Evolutionary conservation across 2,797 vertebrate species (phyloP), one percentile per base, ranked within the genome.

Genomic region (Sphenodon punctatus): DNA sequence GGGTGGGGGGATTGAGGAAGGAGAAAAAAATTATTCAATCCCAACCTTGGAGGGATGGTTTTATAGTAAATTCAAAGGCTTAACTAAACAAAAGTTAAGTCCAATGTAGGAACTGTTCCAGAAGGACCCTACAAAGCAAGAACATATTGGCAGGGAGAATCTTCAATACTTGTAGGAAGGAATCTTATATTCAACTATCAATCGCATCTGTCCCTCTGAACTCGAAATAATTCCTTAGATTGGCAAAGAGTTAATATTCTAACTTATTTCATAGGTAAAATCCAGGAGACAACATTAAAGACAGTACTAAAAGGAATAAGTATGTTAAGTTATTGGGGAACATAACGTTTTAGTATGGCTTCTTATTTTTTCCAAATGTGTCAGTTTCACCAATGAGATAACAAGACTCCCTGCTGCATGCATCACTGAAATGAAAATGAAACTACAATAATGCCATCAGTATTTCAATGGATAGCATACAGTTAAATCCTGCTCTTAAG

Each of bases 381-480:
- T n/a, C n/a, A n/a, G n/a, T n/a, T n/a, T n/a, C n/a, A n/a, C n/a
- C n/a, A n/a, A n/a, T n/a, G n/a, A n/a, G n/a, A n/a, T n/a, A n/a
- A n/a, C n/a, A n/a, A n/a, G n/a, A n/a, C n/a, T n/a, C n/a, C n/a
- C n/a, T n/a, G n/a, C n/a, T n/a, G n/a, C n/a, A n/a, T n/a, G n/a
- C n/a, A n/a, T n/a, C n/a, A n/a, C n/a, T n/a, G n/a, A n/a, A n/a
- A n/a, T n/a, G 72, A 64, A 90, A 39, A 14, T 69, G 42, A 5
- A 36, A 8, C 53, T 75, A 48, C 77, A 67, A 10, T 82, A 82
- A 76, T 78, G 66, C 82, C 10, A 11, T 30, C 22, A 23, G 71
- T 67, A n/a, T 81, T 82, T 75, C 84, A 87, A n/a, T 25, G 5
- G 56, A 43, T 73, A 88, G 55, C 69, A 84, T 67, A 64, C 0